Evolutionary conservation across 35 echinoderm and acorn worm species (phyloP), one percentile per base, ranked within the genome.

Genomic region (Hemicentrotus pulcherrimus): DNA sequence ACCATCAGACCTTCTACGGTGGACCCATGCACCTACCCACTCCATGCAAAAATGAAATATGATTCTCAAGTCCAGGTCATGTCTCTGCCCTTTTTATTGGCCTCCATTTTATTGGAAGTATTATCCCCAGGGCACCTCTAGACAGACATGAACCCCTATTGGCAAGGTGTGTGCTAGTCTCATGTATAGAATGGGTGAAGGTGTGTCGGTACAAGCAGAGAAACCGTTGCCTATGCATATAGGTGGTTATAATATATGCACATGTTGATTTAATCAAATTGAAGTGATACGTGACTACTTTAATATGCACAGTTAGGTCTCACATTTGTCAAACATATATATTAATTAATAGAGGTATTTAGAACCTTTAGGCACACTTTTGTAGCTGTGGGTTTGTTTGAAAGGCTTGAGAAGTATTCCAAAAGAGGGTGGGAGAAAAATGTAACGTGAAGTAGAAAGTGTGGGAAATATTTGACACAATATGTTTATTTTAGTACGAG

Each of bases 91-190:
- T 28, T 78, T 78, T 78, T 78, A 78, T 78, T 78, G 65, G 65
- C 65, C 65, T 78, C 65, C 65, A 78, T 78, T 78, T 78, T 78
- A 78, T 78, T 78, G 65, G 65, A 78, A 78, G 65, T 78, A 18
- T 78, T 78, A 28, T 78, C 65, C 61, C 65, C 65, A 78, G 65
- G 65, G 65, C 22, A 78, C 65, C 28, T 7, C 65, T 78, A 78
- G 65, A 78, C 65, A 78, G 65, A 78, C 65, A 24, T 78, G 65
- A n/a, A 78, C 65, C 19, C 24, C 28, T 78, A 78, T 78, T 78
- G 65, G 5, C 19, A 78, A 78, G 65, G 65, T 78, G 19, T 78
- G 65, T 78, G 24, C 19, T 28, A n/a, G 65, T 78, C 65, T 28
- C 65, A 7, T 78, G 65, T 78, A n/a, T 78, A 24, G 4, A 4